phyloP scores from a whole-genome alignment of 1,140 invertebrate genomes.

The Drosophila ogumai region DNA sequence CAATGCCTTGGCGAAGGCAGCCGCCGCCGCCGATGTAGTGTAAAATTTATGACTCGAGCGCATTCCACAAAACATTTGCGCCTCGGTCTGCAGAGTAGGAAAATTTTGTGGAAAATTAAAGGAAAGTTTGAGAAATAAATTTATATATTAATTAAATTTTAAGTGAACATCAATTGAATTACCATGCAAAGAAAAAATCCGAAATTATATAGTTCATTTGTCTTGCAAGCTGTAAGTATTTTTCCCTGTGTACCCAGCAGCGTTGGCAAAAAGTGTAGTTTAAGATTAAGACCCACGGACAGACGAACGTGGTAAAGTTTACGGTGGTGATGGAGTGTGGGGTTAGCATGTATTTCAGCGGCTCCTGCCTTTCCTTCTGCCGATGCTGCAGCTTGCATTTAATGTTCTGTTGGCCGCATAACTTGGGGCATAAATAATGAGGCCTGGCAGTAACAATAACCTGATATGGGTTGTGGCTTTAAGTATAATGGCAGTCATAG shows the following conservation, averaged over 20 bases:
- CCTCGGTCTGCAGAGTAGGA: constrained; percentile 33
- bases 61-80: constrained; percentile 82
- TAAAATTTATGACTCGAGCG: constrained; percentile 81
- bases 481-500: constrained; percentile 21
- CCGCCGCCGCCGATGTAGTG: constrained; percentile 57
- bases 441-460: constrained; percentile 66
- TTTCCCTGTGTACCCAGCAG: constrained; percentile 20
- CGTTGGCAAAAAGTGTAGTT: constrained; percentile 25
- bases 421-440: constrained; percentile 76
- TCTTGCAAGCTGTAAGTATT: background rate
- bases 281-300: constrained; percentile 33
- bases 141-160: background rate
- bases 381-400: constrained; percentile 68
- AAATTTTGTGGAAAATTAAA: background rate
- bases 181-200: background rate
- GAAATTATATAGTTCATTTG: background rate
- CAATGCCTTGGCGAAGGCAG: constrained; percentile 30
- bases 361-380: constrained; percentile 22
- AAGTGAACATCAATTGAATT: background rate
- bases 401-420: constrained; percentile 79
- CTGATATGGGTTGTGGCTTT: constrained; percentile 40
- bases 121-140: background rate
- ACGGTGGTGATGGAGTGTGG: constrained; percentile 48
- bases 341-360: constrained; percentile 24
- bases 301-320: constrained; percentile 73